Percentiles rank a stretch among this genome's conserved stretches.
Conservation (phyloP, 2,888 invertebrate species). For the Drosophila melanosoma region DNA sequence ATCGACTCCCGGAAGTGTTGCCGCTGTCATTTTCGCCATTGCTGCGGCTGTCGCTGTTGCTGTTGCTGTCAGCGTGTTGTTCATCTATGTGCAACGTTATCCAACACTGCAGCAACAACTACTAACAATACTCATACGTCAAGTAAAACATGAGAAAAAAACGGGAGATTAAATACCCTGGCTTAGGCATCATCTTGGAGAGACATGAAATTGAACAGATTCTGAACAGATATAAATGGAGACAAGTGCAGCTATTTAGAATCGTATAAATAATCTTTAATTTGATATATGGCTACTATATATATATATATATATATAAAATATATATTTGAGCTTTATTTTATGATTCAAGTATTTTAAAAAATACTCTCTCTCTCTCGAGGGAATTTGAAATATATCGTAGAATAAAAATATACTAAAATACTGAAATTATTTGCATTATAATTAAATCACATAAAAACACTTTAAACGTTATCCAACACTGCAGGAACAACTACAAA, state of each 20-base stretch:
- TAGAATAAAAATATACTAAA: no score
- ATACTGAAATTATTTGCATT: background rate
- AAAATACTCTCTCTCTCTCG: no score
- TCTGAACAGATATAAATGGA: no score
- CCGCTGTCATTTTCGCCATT: constrained; percentile 15
- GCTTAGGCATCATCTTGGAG: no score
- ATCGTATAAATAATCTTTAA: background rate
- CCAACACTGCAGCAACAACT: constrained; percentile 22
- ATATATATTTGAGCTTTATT: background rate
- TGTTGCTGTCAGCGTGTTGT: background rate
- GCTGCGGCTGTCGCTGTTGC: constrained; percentile 1
- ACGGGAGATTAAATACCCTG: background rate
- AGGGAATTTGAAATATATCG: no score
- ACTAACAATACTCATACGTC: background rate
- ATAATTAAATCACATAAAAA: background rate
- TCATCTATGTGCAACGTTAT: background rate
- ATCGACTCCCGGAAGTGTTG: constrained; percentile 64
- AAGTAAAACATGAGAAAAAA: background rate
- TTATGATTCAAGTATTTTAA: background rate
- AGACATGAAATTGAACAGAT: background rate
- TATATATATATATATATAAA: background rate
- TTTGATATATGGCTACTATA: background rate
- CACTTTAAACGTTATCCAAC: background rate
- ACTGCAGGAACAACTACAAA: no score
- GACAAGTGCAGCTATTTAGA: background rate